Percentiles rank a stretch among this genome's conserved stretches.
These are phyloP conservation scores for Dimorphilus gyrociliatus DNA, from an alignment of 2,888 invertebrate genomes.

Conservation along the genomic window DNA sequence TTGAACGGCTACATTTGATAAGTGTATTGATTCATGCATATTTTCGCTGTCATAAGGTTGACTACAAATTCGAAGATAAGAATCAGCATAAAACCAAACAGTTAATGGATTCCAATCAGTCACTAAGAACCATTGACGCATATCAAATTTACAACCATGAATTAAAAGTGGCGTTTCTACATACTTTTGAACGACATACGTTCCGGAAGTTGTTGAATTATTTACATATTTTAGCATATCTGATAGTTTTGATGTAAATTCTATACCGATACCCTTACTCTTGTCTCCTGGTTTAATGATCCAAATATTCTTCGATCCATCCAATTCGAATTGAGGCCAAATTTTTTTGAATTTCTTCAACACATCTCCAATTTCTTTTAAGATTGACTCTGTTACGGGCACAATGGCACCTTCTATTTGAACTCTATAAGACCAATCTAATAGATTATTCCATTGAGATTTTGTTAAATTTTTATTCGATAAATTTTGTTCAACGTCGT, in stretches of 20 bases:
- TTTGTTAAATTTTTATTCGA: too few relatives aligned
- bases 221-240: conserved; percentile 50
- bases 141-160: conserved; percentile 80
- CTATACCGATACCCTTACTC: conserved; percentile 66
- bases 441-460: background rate
- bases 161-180: conserved; percentile 75
- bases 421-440: background rate
- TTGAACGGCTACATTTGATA: conserved; percentile 84
- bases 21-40: conserved; percentile 69
- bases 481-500: conserved; percentile 13
- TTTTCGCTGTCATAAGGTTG: conserved; percentile 55
- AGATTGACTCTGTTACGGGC: conserved; percentile 4
- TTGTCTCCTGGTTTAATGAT: conserved; percentile 86
- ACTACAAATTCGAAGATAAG: conserved; percentile 74
- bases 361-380: conserved; percentile 7
- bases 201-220: conserved; percentile 38
- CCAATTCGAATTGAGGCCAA: conserved; percentile 40
- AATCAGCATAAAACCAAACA: conserved; percentile 82
- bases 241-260: conserved; percentile 64
- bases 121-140: conserved; percentile 83
- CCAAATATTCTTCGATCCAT: conserved; percentile 77
- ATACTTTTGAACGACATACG: conserved; percentile 82
- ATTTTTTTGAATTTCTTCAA: conserved; percentile 8
- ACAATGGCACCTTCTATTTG: conserved; percentile 12
- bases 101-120: conserved; percentile 75